A percentile compares a stretch with the other conserved stretches of the same genome.
phyloP scores from a whole-genome alignment of 1,140 invertebrate species.

The Heliconius nattereri region DNA sequence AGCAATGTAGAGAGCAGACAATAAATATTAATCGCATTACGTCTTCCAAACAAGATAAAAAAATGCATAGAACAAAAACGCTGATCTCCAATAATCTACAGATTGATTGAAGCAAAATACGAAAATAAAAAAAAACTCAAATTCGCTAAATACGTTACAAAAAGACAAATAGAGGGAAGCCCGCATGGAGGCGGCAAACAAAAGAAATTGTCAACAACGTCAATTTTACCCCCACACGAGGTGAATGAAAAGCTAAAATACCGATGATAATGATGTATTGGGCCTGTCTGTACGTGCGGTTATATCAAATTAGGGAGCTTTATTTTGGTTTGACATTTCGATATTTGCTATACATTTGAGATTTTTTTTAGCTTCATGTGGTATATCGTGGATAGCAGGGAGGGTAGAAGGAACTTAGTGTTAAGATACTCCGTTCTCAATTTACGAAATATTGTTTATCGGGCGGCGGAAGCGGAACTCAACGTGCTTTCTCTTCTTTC shows the following conservation, averaged over 20 bases:
- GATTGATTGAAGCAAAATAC: constrained; percentile 26
- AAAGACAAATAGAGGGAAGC: constrained; percentile 43
- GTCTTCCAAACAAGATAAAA: not conserved
- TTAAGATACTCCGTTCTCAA: too few species aligned
- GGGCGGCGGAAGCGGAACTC: too few species aligned
- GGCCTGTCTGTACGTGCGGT: constrained; percentile 58
- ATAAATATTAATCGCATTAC: not conserved
- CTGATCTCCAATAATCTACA: constrained; percentile 8
- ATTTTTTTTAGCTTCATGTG: constrained; percentile 21
- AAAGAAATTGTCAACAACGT: constrained; percentile 60
- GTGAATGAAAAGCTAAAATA: constrained; percentile 52
- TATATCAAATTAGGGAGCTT: constrained; percentile 67
- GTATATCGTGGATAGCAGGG: not conserved
- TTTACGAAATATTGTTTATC: too few species aligned
- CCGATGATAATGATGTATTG: constrained; percentile 71
- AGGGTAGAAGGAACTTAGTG: too few species aligned
- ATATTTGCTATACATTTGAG: constrained; percentile 38
- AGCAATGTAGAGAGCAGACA: not conserved
- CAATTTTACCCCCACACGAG: constrained; percentile 54
- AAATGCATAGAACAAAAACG: not conserved
- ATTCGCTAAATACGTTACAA: constrained; percentile 44
- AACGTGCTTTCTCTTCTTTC: too few species aligned
- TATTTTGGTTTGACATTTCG: constrained; percentile 53
- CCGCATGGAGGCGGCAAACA: constrained; percentile 49
- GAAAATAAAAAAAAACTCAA: constrained; percentile 20